phyloP scores from a whole-genome alignment of 2,888 invertebrate species.

The Drosophila maculinotata region DNA sequence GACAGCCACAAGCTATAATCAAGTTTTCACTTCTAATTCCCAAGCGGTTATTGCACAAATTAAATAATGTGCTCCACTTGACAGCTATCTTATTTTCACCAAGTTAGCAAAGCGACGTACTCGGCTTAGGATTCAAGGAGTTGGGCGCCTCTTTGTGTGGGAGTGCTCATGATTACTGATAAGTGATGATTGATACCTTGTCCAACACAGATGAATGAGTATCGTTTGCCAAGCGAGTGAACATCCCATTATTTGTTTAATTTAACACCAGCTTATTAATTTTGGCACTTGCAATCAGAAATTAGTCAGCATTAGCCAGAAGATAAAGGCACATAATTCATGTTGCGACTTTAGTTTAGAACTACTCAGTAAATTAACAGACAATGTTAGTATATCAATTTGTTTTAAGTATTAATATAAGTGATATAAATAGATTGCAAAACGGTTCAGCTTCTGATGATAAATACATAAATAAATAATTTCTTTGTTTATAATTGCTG shows the following conservation, averaged over 20 bases:
- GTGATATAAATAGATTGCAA: too few relatives aligned
- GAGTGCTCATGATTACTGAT: slow-evolving; percentile 32
- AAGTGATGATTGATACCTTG: slow-evolving; percentile 49
- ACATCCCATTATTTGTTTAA: slow-evolving; percentile 38
- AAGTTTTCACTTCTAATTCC: slow-evolving; percentile 44
- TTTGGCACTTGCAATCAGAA: slow-evolving; percentile 15
- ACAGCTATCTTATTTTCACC: slow-evolving; percentile 45
- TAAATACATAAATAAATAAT: too few relatives aligned
- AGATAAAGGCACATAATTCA: neutral
- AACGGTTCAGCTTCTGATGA: too few relatives aligned
- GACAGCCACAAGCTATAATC: slow-evolving; percentile 24
- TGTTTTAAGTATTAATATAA: too few relatives aligned
- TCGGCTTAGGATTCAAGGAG: slow-evolving; percentile 9
- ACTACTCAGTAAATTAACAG: too few relatives aligned
- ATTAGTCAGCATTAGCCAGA: slow-evolving; percentile 17
- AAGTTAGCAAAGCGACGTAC: slow-evolving; percentile 9
- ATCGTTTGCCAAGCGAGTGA: slow-evolving; percentile 19
- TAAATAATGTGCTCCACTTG: slow-evolving; percentile 45
- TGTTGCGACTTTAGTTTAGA: too few relatives aligned
- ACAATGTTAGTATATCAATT: too few relatives aligned
- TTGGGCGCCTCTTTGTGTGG: neutral
- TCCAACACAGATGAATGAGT: slow-evolving; percentile 35
- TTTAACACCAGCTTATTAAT: slow-evolving; percentile 35
- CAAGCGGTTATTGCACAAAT: slow-evolving; percentile 43
- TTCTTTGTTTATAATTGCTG: too few relatives aligned